Conservation (phyloP, 2,888 invertebrate genomes). For the Rhopalosiphum nymphaeae region DNA sequence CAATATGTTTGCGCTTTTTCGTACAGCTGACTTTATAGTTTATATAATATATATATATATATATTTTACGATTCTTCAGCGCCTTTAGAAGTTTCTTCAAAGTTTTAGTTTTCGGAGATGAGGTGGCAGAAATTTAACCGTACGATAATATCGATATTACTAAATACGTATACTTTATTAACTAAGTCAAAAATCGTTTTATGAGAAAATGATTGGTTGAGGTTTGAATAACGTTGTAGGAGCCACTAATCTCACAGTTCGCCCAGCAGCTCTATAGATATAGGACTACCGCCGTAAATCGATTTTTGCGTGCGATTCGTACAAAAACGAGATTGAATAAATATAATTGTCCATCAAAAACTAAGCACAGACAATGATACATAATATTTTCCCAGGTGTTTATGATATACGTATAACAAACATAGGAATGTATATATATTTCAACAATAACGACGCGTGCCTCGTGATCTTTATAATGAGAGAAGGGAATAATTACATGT, state of each 20-base stretch:
- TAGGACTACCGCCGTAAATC: not conserved
- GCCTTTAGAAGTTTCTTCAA: not conserved
- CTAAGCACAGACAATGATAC: not conserved
- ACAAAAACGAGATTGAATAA: not conserved
- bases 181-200: not conserved
- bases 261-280: not conserved
- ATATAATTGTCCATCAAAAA: not conserved
- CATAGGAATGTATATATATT: not conserved
- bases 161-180: not conserved
- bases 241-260: not conserved
- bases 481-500: conserved; percentile 17
- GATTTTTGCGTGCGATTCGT: too few species aligned
- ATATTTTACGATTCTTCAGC: not conserved
- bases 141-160: not conserved
- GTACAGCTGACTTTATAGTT: not conserved
- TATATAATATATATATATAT: not conserved
- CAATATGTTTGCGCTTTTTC: not conserved
- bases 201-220: not conserved
- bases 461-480: not conserved
- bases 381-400: not conserved
- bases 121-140: not conserved
- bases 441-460: not conserved
- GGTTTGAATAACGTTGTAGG: not conserved
- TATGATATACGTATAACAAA: not conserved
- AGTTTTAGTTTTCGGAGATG: not conserved